These are phyloP conservation scores for Eupelmus urozonus DNA, from an alignment of 2,888 invertebrate genomes.

Conservation along the genomic window DNA sequence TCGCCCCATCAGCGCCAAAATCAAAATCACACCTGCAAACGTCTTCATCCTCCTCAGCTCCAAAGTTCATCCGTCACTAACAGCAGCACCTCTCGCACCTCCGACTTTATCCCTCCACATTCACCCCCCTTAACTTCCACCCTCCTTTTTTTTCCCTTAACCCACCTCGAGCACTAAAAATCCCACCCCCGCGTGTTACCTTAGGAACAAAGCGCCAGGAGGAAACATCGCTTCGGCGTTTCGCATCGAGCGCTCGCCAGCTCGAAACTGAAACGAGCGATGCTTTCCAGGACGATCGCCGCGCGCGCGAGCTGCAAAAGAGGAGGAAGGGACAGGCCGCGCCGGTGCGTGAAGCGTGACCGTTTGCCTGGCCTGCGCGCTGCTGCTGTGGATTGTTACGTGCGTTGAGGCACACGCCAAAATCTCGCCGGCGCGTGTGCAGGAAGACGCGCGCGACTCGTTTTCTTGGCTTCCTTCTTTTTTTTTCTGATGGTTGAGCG, in stretches of 20 bases:
- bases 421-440: constrained; percentile 65
- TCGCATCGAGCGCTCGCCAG: not conserved
- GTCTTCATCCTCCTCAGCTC: not conserved
- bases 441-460: constrained; percentile 24
- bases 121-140: too few species aligned
- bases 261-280: not conserved
- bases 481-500: too few species aligned
- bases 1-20: not conserved
- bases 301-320: constrained; percentile 9
- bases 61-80: too few species aligned
- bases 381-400: too few species aligned
- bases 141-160: too few species aligned
- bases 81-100: not conserved
- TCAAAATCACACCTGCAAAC: not conserved
- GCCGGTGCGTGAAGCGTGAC: constrained; percentile 76
- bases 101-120: too few species aligned
- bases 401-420: constrained; percentile 74
- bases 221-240: not conserved
- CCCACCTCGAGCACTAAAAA: too few species aligned
- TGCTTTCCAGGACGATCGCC: constrained; percentile 14
- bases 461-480: constrained; percentile 23
- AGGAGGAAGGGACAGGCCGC: constrained; percentile 76
- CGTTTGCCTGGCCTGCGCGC: too few species aligned
- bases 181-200: constrained; percentile 37
- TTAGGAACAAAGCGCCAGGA: constrained; percentile 30